A percentile compares a stretch with the other conserved stretches of the same genome.
phyloP scores from a whole-genome alignment of 2,888 invertebrate species.

The Alsophila aescularia region DNA sequence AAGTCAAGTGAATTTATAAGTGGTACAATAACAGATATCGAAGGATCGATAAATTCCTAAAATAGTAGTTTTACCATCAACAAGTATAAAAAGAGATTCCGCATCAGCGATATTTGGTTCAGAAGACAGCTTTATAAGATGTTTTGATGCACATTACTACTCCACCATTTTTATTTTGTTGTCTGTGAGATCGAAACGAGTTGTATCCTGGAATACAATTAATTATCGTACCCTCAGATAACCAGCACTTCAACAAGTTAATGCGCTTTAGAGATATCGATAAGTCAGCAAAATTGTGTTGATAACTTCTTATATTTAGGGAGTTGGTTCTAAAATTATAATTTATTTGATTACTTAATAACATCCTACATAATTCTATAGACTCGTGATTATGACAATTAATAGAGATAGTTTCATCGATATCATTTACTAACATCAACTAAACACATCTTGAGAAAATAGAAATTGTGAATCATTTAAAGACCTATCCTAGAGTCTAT shows the following conservation, averaged over 20 bases:
- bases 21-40: background rate
- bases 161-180: background rate
- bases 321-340: background rate
- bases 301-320: background rate
- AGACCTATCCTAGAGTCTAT: too few relatives aligned
- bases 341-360: background rate
- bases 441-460: too few relatives aligned
- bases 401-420: background rate
- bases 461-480: too few relatives aligned
- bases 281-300: background rate
- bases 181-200: background rate
- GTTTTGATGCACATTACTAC: background rate
- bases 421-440: background rate
- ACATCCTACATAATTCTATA: background rate
- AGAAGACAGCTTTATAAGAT: background rate
- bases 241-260: background rate
- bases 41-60: background rate
- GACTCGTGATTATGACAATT: background rate
- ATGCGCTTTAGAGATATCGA: background rate
- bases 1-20: background rate
- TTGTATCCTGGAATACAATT: background rate
- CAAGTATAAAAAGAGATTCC: background rate
- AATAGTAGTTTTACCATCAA: background rate
- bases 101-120: background rate
- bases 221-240: background rate